Evolutionary conservation across 2,888 invertebrate species (phyloP), one percentile per base, ranked within the genome.

Genomic region (Pterobdella sp.): DNA sequence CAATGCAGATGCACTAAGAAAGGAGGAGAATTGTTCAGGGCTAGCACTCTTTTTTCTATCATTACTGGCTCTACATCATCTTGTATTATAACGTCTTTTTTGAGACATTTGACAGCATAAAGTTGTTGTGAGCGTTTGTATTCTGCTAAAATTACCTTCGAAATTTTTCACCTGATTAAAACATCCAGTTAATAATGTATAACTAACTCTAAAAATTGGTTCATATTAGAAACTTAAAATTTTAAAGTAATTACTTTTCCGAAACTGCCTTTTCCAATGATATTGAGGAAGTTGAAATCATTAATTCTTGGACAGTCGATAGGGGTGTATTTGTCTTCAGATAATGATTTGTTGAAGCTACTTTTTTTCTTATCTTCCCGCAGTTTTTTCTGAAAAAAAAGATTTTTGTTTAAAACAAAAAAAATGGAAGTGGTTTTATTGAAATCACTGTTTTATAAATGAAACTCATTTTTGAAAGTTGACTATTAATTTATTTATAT

Each of bases 41-140:
- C 96, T 77, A 97, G 87, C 0, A 98, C 96, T 74, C 97, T 87
- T 84, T 99, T 99, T 86, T 99, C 98, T 69, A 97, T 95, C 97
- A 99, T 97, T 35, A 97, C 97, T 84, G 98, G 99, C 84, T 99
- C 98, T 63, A 99, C 94, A 85, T 99, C 98, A 78, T 86, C 84
- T 84, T 97, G 97, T 79, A 98, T 97, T 80, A 98, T 97, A 80
- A 98, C 96, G 86, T 98, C 98, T 84, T 99, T 99, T 87, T 99
- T 99, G 81, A 99, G 87, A 81, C 98, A 97, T 87, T 98, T 98
- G 80, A 98, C 95, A 74, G 98, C 98, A 84, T 96, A 98, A 77
- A 99, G 85, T 84, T 98, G 97, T 84, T 96, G 95, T 0, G 94
- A 94, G 65, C 94, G 94, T 84, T 97, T 97, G 70, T 96, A 88